Base-by-base conservation (phyloP, 2,113 vertebrate species). In the Centrocercus urophasianus region DNA sequence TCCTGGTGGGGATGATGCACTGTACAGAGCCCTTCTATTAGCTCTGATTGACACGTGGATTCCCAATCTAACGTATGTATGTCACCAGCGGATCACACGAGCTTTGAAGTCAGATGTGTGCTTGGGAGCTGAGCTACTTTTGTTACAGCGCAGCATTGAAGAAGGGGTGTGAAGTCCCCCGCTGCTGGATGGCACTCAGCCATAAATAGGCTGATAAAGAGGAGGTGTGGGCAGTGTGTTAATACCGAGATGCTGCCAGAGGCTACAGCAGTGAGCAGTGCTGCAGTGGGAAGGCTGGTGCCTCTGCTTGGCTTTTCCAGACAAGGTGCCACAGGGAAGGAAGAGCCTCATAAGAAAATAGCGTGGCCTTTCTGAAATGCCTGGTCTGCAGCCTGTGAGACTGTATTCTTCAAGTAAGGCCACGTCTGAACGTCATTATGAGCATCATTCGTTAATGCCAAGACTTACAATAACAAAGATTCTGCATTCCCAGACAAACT, bases 21-120 rank as follows among this genome's bases (percentile, higher is more conserved):
- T 87, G 93, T 42, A 66, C 92, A 88, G 83, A 96, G 92, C 48
- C 5, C 76, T 11, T 5, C n/a, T n/a, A 38, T 65, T 95, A 95
- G 95, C 85, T 83, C 79, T 92, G 96, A 57, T 65, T 94, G 95
- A 93, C 96, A 96, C 66, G 89, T 48, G 94, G 83, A 34, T 95
- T 93, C 91, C 96, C 90, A 57, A 72, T 91, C 96, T 65, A 52
- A 81, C 17, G 52, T 60, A 30, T 83, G 85, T 72, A 5, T 81
- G 80, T 72, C 83, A 85, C 95, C 79, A 88, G 13, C 15, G 83
- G 87, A 95, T 86, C 93, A 63, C 82, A 77, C 86, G 81, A 80
- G 54, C 91, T 89, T 73, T 45, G 90, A 86, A 95, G 92, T 90
- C 59, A 94, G 64, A 93, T 12, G 47, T 0, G 0, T 71, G 89